Evolutionary conservation across 2,113 vertebrate species (phyloP).

Genomic region (Platysternon megacephalum): DNA sequence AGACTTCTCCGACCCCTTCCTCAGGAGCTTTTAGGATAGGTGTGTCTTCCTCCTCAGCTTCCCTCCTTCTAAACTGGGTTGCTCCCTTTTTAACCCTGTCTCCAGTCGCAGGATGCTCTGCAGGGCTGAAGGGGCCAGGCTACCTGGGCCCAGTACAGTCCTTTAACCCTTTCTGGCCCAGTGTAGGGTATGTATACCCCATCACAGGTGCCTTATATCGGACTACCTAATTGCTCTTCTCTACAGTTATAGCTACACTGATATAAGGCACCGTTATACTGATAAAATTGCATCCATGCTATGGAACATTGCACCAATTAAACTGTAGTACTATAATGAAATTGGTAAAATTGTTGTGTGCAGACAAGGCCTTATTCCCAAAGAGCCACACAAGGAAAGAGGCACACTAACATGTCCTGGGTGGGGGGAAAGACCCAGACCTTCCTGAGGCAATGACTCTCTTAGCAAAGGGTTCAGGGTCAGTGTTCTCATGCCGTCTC

Average conservation of each 20-base stretch:
- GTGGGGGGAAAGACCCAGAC: background rate
- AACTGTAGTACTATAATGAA: background rate
- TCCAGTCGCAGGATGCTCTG: background rate
- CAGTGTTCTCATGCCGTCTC: background rate
- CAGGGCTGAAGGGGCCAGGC: background rate
- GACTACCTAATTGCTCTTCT: background rate
- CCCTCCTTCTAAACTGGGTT: background rate
- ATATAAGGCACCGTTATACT: background rate
- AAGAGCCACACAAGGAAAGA: background rate
- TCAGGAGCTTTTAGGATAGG: background rate
- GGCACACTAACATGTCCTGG: background rate
- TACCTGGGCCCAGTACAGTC: background rate
- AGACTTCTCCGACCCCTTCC: background rate
- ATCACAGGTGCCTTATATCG: background rate
- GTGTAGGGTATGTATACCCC: background rate
- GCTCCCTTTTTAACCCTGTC: background rate
- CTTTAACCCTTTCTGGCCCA: background rate
- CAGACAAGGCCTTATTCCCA: background rate
- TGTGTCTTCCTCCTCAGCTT: background rate
- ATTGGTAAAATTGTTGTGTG: background rate
- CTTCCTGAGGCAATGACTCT: background rate
- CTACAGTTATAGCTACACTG: background rate
- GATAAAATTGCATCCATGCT: background rate
- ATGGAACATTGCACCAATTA: background rate
- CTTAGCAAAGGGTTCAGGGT: background rate